Conservation (phyloP, 1,140 invertebrate genomes). For the Procambarus clarkii region DNA sequence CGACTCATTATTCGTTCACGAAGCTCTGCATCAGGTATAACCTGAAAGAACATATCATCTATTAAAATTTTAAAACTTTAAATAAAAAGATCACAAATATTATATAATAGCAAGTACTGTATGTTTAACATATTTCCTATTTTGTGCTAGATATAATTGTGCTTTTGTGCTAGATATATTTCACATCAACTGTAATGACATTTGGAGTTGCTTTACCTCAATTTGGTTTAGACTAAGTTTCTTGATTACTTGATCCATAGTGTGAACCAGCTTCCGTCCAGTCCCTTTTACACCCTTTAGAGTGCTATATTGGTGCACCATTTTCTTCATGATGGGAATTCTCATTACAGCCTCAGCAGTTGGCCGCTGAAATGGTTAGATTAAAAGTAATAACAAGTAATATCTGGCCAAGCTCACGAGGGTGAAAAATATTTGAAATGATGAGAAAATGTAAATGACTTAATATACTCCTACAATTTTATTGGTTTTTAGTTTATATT, state of each 20-base stretch:
- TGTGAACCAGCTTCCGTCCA: constrained; percentile 45
- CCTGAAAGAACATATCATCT: constrained; percentile 19
- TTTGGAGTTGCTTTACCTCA: neutral
- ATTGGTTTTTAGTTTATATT: too few relatives aligned
- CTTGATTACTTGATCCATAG: constrained; percentile 55
- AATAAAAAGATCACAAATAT: neutral
- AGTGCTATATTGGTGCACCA: constrained; percentile 23
- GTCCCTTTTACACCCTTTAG: constrained; percentile 35
- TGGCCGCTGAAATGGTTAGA: neutral
- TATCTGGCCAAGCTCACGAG: neutral
- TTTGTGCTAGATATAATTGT: too few relatives aligned
- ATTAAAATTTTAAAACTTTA: neutral
- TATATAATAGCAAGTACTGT: too few relatives aligned
- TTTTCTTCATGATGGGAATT: constrained; percentile 40
- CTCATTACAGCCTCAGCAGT: constrained; percentile 46
- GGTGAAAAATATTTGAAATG: too few relatives aligned
- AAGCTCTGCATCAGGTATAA: constrained; percentile 32
- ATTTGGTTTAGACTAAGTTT: constrained; percentile 38
- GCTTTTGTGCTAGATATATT: too few relatives aligned
- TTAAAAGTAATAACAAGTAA: neutral
- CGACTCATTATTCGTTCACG: constrained; percentile 29
- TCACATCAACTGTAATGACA: too few relatives aligned
- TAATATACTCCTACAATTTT: too few relatives aligned
- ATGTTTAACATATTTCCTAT: too few relatives aligned
- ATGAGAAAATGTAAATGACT: too few relatives aligned